Percentiles rank a stretch among this genome's conserved stretches.
Conservation (phyloP, 1,140 invertebrate species). For the Drosophila ohnishii region DNA sequence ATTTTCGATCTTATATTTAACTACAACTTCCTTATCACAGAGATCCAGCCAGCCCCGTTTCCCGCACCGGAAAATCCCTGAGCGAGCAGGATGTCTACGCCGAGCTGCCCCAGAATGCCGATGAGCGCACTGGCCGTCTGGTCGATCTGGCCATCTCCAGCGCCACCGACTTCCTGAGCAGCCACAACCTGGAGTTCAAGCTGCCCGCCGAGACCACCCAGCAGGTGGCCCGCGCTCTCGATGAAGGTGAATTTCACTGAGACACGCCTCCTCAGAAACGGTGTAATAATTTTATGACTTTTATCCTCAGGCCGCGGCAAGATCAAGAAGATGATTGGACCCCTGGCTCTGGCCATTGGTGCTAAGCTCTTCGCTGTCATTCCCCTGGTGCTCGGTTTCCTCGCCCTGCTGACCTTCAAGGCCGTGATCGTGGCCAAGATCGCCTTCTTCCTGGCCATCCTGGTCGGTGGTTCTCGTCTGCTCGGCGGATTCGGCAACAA, state of each 20-base stretch:
- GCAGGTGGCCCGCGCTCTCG: slow-evolving; percentile 85
- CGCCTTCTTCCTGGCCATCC: slow-evolving; percentile 88
- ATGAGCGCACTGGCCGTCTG: slow-evolving; percentile 84
- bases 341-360: slow-evolving; percentile 86
- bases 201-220: slow-evolving; percentile 84
- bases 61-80: slow-evolving; percentile 84
- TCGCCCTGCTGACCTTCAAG: slow-evolving; percentile 89
- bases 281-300: background rate
- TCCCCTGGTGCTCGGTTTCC: slow-evolving; percentile 87
- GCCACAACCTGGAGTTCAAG: slow-evolving; percentile 86
- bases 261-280: background rate
- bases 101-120: slow-evolving; percentile 84
- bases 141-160: slow-evolving; percentile 85
- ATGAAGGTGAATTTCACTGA: slow-evolving; percentile 84
- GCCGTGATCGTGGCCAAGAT: slow-evolving; percentile 90
- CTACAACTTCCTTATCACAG: slow-evolving; percentile 43
- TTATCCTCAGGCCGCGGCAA: slow-evolving; percentile 86
- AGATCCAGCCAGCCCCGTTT: slow-evolving; percentile 75
- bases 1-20: no score
- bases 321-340: slow-evolving; percentile 88
- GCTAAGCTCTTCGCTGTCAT: slow-evolving; percentile 88
- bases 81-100: slow-evolving; percentile 85
- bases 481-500: slow-evolving; percentile 84
- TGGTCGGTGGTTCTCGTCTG: slow-evolving; percentile 88
- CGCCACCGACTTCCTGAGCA: slow-evolving; percentile 84